These are phyloP conservation scores for Zoanthus sociatus DNA, from an alignment of 92 coral and sea anemone genomes.

Conservation along the genomic window DNA sequence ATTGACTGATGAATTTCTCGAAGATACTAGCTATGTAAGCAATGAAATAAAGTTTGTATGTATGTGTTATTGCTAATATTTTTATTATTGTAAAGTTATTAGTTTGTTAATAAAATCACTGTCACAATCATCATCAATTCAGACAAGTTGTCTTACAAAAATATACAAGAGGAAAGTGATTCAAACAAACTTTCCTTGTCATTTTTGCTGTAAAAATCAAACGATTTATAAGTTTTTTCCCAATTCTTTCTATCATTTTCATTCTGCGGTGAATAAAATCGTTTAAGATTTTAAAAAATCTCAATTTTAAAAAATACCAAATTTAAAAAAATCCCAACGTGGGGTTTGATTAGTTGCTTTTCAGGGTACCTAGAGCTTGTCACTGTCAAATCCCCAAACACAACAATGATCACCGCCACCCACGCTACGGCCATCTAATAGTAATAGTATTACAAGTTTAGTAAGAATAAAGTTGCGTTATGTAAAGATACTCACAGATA, in stretches of 20 bases:
- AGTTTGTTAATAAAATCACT: too few species aligned
- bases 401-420: constrained; percentile 70
- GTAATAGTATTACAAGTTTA: neutral
- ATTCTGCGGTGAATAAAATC: constrained; percentile 59
- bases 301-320: too few species aligned
- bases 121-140: too few species aligned
- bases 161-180: constrained; percentile 60
- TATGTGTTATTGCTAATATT: too few species aligned
- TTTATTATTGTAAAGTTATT: too few species aligned
- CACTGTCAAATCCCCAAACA: constrained; percentile 60
- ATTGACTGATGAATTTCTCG: too few species aligned
- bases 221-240: constrained; percentile 48
- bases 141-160: constrained; percentile 8
- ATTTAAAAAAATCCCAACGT: constrained; percentile 57
- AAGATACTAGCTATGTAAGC: too few species aligned
- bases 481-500: constrained; percentile 1
- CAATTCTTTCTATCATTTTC: constrained; percentile 45
- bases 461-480: neutral
- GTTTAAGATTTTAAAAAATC: too few species aligned
- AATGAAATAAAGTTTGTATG: too few species aligned
- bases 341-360: constrained; percentile 46
- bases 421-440: constrained; percentile 30
- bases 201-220: constrained; percentile 46
- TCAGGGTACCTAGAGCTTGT: constrained; percentile 65
- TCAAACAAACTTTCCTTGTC: constrained; percentile 59